These are phyloP conservation scores for Oryzias celebensis DNA, from an alignment of 2,113 vertebrate genomes.

Conservation along the genomic window DNA sequence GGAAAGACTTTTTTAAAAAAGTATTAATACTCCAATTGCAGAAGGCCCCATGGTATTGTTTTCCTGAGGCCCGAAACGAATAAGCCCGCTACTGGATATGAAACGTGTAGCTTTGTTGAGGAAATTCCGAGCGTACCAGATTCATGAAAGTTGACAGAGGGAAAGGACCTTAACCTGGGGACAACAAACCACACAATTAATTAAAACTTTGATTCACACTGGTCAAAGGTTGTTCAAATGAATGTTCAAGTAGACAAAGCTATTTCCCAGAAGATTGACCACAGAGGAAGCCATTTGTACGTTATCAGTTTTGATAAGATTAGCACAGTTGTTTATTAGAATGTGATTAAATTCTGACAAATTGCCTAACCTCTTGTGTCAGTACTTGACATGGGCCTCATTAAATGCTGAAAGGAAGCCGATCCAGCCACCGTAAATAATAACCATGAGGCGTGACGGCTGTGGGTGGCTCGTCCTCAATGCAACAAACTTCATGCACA, in stretches of 20 bases:
- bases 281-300: conserved; percentile 35
- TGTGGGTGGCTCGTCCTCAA: conserved; percentile 4
- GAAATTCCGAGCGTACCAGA: background rate
- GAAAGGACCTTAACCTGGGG: conserved; percentile 5
- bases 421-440: conserved; percentile 34
- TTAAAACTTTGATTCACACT: conserved; percentile 41
- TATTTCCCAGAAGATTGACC: conserved; percentile 41
- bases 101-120: background rate
- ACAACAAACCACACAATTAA: conserved; percentile 41
- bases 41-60: too few relatives aligned
- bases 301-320: conserved; percentile 59
- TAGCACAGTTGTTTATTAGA: conserved; percentile 44
- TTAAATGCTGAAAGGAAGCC: conserved; percentile 37
- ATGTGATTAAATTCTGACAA: conserved; percentile 58
- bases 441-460: conserved; percentile 25
- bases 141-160: conserved; percentile 7
- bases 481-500: background rate
- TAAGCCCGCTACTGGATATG: too few relatives aligned
- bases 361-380: conserved; percentile 48
- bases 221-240: conserved; percentile 43
- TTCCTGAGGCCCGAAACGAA: too few relatives aligned
- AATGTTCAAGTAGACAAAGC: conserved; percentile 46
- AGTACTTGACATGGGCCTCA: conserved; percentile 38
- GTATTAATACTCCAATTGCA: too few relatives aligned
- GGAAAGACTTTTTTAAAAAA: too few relatives aligned